A percentile compares a stretch with the other conserved stretches of the same genome.
phyloP scores from a whole-genome alignment of 2,797 vertebrate species.

The Hapalemur alaotrensis region DNA sequence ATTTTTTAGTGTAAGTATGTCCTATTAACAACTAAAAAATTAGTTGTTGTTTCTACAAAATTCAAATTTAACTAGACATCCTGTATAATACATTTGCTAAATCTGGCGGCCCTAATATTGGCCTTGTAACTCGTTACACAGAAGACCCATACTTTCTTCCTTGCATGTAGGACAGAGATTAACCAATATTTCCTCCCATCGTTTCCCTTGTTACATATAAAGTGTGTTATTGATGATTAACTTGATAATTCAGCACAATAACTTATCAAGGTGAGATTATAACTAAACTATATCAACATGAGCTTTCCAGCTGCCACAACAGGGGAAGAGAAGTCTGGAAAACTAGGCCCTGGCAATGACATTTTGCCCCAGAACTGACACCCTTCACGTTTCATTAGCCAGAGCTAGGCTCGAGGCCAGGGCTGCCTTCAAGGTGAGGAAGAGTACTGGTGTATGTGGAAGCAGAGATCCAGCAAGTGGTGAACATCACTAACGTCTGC shows the following conservation, averaged over 20 bases:
- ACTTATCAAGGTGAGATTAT: neutral
- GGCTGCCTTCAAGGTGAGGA: neutral
- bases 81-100: neutral
- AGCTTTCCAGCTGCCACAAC: neutral
- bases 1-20: neutral
- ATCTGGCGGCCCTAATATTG: neutral
- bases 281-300: too few species aligned
- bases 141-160: neutral
- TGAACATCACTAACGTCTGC: neutral
- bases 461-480: neutral
- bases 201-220: neutral
- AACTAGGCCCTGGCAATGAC: rapidly evolving
- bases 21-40: neutral
- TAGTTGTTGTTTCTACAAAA: neutral
- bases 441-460: neutral
- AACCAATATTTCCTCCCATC: neutral
- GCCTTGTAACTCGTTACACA: neutral
- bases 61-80: neutral
- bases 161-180: neutral
- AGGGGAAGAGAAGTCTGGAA: neutral
- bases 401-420: neutral
- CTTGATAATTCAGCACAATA: neutral
- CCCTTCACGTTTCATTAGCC: neutral
- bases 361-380: neutral
- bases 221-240: neutral